These are phyloP conservation scores for Euclidia mi DNA, from an alignment of 2,888 invertebrate species.

Conservation along the genomic window DNA sequence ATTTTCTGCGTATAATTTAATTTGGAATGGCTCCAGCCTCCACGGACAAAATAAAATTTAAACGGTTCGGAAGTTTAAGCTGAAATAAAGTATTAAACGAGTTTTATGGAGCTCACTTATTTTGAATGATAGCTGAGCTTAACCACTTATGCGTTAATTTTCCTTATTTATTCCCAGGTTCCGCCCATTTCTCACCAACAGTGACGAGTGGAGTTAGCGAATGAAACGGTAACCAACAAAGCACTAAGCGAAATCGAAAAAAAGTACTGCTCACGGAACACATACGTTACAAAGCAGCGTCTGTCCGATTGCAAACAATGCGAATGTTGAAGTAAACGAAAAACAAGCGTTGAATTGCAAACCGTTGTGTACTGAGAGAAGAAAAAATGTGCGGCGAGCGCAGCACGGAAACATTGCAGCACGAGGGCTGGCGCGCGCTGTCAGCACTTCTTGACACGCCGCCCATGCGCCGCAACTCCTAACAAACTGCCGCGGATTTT, in stretches of 20 bases:
- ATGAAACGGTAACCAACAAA: constrained; percentile 63
- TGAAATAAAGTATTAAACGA: constrained; percentile 87
- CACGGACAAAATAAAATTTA: constrained; percentile 86
- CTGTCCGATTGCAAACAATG: constrained; percentile 74
- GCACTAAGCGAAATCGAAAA: constrained; percentile 70
- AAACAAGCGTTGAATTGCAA: constrained; percentile 76
- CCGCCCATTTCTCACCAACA: constrained; percentile 39
- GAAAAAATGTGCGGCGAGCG: constrained; percentile 56
- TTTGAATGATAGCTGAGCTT: constrained; percentile 82
- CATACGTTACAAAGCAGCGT: constrained; percentile 70
- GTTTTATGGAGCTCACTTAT: constrained; percentile 79
- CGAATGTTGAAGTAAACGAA: constrained; percentile 76
- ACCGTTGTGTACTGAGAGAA: constrained; percentile 65
- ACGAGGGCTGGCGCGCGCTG: constrained; percentile 42
- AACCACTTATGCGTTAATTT: constrained; percentile 80
- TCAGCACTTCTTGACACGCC: constrained; percentile 49
- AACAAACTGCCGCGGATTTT: constrained; percentile 73
- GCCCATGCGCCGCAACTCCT: constrained; percentile 66
- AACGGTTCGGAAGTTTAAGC: constrained; percentile 86
- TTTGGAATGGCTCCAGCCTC: constrained; percentile 86
- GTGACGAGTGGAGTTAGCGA: constrained; percentile 32
- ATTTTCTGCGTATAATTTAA: constrained; percentile 86
- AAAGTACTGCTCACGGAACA: constrained; percentile 60
- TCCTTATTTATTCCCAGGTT: constrained; percentile 73
- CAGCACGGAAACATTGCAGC: constrained; percentile 55